Evolutionary conservation across 2,888 invertebrate species (phyloP).

Genomic region (Drymonia ruficornis): DNA sequence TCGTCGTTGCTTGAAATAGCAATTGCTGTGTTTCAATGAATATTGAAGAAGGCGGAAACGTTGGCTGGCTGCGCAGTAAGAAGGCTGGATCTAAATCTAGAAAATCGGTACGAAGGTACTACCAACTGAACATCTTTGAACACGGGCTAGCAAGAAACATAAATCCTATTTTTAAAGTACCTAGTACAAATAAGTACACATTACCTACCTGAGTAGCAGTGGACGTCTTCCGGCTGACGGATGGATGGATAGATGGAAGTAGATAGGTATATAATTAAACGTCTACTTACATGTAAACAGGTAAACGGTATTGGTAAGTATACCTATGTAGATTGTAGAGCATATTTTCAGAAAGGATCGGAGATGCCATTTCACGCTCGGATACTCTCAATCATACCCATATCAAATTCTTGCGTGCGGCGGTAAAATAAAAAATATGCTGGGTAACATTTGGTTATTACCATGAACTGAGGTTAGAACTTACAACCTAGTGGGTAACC

Average conservation of each 20-base stretch:
- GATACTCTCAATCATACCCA: constrained; percentile 68
- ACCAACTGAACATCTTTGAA: constrained; percentile 10
- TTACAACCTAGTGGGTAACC: no score
- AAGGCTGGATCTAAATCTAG: constrained; percentile 56
- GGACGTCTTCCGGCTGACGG: no score
- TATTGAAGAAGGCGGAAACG: constrained; percentile 44
- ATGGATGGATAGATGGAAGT: no score
- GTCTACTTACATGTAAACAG: no score
- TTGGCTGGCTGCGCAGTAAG: constrained; percentile 37
- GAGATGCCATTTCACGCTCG: constrained; percentile 70
- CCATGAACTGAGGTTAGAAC: no score
- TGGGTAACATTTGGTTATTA: not conserved
- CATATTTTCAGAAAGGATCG: constrained; percentile 54
- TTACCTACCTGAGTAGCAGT: no score
- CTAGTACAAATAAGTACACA: no score
- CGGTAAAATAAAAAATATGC: constrained; percentile 24
- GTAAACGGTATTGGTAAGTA: not conserved
- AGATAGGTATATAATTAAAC: no score
- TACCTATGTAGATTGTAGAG: constrained; percentile 5
- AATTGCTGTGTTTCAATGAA: constrained; percentile 53
- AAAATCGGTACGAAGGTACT: constrained; percentile 38
- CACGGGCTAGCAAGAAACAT: no score
- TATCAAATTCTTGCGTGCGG: constrained; percentile 47
- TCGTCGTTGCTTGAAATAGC: constrained; percentile 21
- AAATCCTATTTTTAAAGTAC: constrained; percentile 16